Conservation (phyloP, 2,888 invertebrate species). For the Drosophila mettleri region DNA sequence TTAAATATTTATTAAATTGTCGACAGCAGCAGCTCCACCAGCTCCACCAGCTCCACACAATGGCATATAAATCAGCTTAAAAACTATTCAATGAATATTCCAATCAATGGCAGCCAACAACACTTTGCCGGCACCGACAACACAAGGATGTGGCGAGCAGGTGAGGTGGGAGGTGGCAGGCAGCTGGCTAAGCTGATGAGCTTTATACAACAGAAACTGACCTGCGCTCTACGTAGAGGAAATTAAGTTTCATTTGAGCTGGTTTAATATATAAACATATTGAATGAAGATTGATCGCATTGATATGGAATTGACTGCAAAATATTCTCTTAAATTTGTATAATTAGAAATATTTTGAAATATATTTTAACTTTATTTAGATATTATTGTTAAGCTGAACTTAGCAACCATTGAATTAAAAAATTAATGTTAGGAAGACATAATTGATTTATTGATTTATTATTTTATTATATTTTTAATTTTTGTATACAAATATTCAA, state of each 20-base stretch:
- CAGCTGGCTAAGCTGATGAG: slow-evolving; percentile 33
- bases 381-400: too few relatives aligned
- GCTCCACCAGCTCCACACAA: slow-evolving; percentile 54
- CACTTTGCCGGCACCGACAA: slow-evolving; percentile 39
- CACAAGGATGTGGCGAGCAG: neutral
- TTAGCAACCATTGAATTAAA: too few relatives aligned
- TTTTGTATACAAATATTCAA: too few relatives aligned
- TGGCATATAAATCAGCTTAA: slow-evolving; percentile 79
- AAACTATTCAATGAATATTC: slow-evolving; percentile 83
- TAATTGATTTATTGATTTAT: too few relatives aligned
- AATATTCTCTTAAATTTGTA: too few relatives aligned
- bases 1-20: slow-evolving; percentile 80
- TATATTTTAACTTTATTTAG: too few relatives aligned
- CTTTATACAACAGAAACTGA: slow-evolving; percentile 44
- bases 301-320: neutral
- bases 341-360: too few relatives aligned
- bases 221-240: slow-evolving; percentile 45
- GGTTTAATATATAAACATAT: neutral
- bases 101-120: slow-evolving; percentile 73
- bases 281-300: neutral
- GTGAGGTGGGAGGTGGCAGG: neutral
- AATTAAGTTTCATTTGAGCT: slow-evolving; percentile 56
- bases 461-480: too few relatives aligned
- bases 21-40: slow-evolving; percentile 60
- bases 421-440: too few relatives aligned